Evolutionary conservation across 2,888 invertebrate genomes (phyloP).

Genomic region (Clivina fossor): DNA sequence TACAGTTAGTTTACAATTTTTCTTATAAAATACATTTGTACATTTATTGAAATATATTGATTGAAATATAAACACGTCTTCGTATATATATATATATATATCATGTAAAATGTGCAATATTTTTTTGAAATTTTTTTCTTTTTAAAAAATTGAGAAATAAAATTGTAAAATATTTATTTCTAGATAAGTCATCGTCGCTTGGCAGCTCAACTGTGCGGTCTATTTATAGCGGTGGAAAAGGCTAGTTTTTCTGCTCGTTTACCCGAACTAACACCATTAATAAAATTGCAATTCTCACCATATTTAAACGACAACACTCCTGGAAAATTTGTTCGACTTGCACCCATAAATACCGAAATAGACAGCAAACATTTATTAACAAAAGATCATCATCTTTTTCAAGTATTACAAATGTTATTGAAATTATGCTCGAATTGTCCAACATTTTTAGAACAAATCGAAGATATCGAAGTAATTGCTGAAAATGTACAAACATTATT

Average conservation of each 20-base stretch:
- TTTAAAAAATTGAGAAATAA: constrained; percentile 18
- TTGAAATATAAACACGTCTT: too few relatives aligned
- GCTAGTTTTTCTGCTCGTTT: constrained; percentile 69
- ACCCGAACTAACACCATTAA: constrained; percentile 62
- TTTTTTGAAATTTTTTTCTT: constrained; percentile 11
- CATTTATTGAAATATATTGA: too few relatives aligned
- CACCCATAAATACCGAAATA: constrained; percentile 46
- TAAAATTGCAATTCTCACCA: constrained; percentile 47
- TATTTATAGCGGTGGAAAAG: constrained; percentile 78
- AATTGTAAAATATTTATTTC: constrained; percentile 39
- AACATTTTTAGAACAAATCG: constrained; percentile 57
- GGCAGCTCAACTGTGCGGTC: constrained; percentile 75
- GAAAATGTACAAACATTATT: constrained; percentile 71
- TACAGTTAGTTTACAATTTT: too few relatives aligned
- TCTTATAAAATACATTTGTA: too few relatives aligned
- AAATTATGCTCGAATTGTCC: constrained; percentile 69
- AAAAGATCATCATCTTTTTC: constrained; percentile 74
- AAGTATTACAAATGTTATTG: constrained; percentile 69
- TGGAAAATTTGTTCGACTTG: constrained; percentile 63
- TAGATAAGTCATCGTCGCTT: constrained; percentile 70
- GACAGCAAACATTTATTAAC: constrained; percentile 59
- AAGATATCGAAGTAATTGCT: constrained; percentile 61
- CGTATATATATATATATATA: too few relatives aligned
- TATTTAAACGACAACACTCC: constrained; percentile 47
- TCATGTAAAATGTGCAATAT: too few relatives aligned